Evolutionary conservation across 2,797 vertebrate genomes (phyloP).

Genomic region (Rhinichthys osculus): DNA sequence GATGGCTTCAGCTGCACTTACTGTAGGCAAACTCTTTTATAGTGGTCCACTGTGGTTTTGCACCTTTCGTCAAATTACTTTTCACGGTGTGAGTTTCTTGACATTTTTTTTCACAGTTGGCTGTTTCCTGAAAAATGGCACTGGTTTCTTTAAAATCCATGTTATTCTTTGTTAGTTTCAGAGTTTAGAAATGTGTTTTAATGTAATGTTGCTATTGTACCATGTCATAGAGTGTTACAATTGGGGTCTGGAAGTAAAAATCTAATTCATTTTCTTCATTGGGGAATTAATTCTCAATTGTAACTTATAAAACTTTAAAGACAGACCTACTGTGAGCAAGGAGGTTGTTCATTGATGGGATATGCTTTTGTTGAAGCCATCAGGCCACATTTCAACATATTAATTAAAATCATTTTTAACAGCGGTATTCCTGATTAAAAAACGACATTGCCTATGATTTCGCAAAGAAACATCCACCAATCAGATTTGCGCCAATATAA

Average conservation of each 20-base stretch:
- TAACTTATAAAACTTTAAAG: neutral
- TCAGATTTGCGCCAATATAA: too few species aligned
- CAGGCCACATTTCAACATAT: too few species aligned
- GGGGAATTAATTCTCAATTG: neutral
- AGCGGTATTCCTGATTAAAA: neutral
- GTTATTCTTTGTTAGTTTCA: slow-evolving; percentile 26
- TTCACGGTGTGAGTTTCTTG: slow-evolving; percentile 20
- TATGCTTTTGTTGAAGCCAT: neutral
- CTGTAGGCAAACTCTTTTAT: slow-evolving; percentile 14
- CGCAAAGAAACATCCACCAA: too few species aligned
- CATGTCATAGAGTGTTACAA: neutral
- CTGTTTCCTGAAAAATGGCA: slow-evolving; percentile 14
- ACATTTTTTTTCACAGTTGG: slow-evolving; percentile 26
- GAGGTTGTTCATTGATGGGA: too few species aligned
- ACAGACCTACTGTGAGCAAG: neutral
- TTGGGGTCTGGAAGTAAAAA: neutral
- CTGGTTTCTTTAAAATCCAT: slow-evolving; percentile 8
- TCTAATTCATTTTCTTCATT: accelerated
- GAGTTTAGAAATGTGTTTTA: neutral
- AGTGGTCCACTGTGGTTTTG: neutral
- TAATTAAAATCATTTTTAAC: too few species aligned
- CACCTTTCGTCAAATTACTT: slow-evolving; percentile 19
- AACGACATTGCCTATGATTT: neutral
- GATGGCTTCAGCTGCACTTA: slow-evolving; percentile 22
- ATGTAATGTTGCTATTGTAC: neutral